These are phyloP conservation scores for Rhynchomys soricoides DNA, from an alignment of 2,113 vertebrate species.

Conservation along the genomic window DNA sequence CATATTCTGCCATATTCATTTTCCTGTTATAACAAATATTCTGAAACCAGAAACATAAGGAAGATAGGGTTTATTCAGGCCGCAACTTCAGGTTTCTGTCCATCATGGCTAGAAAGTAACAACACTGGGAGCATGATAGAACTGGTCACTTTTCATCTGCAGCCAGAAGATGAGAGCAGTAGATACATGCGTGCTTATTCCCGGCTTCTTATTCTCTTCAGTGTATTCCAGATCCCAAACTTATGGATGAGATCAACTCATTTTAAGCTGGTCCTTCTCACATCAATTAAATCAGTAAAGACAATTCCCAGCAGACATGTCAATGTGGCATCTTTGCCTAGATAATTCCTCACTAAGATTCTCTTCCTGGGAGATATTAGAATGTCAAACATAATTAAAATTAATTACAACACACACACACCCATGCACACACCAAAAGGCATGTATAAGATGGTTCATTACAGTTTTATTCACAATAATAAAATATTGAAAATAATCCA, in stretches of 20 bases:
- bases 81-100: background rate
- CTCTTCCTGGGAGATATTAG: too few relatives aligned
- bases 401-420: background rate
- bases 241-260: too few relatives aligned
- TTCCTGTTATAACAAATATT: background rate
- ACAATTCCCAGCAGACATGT: background rate
- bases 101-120: background rate
- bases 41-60: background rate
- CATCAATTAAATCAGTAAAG: background rate
- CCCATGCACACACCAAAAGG: background rate
- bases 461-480: background rate
- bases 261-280: background rate
- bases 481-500: background rate
- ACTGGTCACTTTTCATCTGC: background rate
- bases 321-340: background rate
- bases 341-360: background rate
- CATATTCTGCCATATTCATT: background rate
- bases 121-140: background rate
- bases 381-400: background rate
- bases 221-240: background rate
- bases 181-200: fast-evolving
- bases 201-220: background rate
- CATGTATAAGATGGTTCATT: background rate
- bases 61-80: background rate
- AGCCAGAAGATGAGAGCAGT: background rate